Evolutionary conservation across 1,140 invertebrate species (phyloP).

Genomic region (Drosophila pectinifera): DNA sequence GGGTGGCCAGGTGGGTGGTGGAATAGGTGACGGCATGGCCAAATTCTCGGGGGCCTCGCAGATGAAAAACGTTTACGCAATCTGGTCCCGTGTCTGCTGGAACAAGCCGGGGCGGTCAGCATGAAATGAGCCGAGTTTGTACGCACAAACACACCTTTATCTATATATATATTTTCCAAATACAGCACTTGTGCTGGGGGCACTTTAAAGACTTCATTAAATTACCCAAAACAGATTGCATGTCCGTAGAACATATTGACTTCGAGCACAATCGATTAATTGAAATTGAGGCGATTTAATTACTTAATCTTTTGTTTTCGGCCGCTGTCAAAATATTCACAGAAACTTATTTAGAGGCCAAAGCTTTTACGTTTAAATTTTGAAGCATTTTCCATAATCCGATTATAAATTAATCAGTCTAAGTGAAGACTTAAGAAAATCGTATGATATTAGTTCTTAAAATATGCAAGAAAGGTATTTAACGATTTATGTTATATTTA

Average conservation of each 20-base stretch:
- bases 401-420: constrained; percentile 12
- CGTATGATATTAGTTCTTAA: background rate
- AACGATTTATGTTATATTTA: no score
- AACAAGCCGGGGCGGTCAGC: constrained; percentile 30
- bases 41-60: constrained; percentile 15
- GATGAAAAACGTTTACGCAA: constrained; percentile 48
- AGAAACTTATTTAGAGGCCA: background rate
- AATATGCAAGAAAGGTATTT: no score
- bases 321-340: background rate
- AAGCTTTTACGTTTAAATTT: constrained; percentile 7
- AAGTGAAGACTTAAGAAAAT: background rate
- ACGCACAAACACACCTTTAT: background rate
- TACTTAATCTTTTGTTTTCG: constrained; percentile 25
- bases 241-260: constrained; percentile 2
- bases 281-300: constrained; percentile 17
- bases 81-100: constrained; percentile 24
- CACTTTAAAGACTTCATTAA: constrained; percentile 11
- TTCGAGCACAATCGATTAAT: constrained; percentile 4
- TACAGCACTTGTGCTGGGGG: constrained; percentile 3
- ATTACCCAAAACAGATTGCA: background rate
- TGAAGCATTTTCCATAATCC: background rate
- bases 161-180: background rate
- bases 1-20: background rate
- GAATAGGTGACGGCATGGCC: background rate
- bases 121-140: constrained; percentile 22